Evolutionary conservation across 1,140 invertebrate species (phyloP), one percentile per base, ranked within the genome.

Genomic region (Leguminivora glycinivorella): DNA sequence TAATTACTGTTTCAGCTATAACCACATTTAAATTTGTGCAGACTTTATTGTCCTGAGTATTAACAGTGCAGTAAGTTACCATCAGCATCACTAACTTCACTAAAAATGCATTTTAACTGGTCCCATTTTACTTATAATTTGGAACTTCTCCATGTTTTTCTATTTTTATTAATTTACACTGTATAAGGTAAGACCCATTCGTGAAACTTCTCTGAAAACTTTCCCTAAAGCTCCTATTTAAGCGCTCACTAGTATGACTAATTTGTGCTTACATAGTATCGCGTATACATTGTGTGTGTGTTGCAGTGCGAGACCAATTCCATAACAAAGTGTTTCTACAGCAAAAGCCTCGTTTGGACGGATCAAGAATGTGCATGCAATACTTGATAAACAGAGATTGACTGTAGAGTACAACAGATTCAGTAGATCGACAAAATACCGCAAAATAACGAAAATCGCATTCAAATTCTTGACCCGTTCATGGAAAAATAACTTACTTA

Each of bases 1-100:
- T n/a, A 47, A 19, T 52, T 52, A 22, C 47, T 22, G 47, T 52
- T 52, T 52, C 47, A 52, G 47, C 19, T 22, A 52, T 52, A 52
- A 52, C 47, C 47, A 52, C 47, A 22, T 52, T 52, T 52, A 52
- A 19, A 52, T 52, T 52, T 52, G 7, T n/a, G 47, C 47, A 52
- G 47, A 52, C 10, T 52, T 22, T 47, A 52, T 22, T 10, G 19
- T 52, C 19, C 19, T 52, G 47, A 52, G 7, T 52, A 12, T 52
- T 22, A 52, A 52, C 47, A 52, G 19, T 52, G 47, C 47, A 52
- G 47, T 52, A 52, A 52, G 47, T 52, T 52, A 52, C 47, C 47
- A 52, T 52, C 17, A 52, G 19, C 47, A 52, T 52, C 19, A 52
- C 47, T 52, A 52, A 52, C 47, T 52, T 52, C 47, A 22, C 19